A percentile compares a stretch with the other conserved stretches of the same genome.
phyloP scores from a whole-genome alignment of 2,113 vertebrate genomes.

The Merops nubicus region DNA sequence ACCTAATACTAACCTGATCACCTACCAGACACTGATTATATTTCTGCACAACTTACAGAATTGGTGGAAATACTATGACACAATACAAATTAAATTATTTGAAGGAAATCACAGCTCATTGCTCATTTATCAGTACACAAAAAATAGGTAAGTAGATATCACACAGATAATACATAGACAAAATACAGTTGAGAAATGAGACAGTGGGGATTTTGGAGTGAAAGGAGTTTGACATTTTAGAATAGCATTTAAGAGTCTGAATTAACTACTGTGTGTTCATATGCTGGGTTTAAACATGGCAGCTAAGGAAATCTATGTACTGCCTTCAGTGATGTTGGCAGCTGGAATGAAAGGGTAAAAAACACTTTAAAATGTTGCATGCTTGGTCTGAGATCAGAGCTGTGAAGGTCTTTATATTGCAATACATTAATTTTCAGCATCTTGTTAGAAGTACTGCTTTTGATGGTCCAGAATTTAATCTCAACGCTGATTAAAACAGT shows the following conservation, averaged over 20 bases:
- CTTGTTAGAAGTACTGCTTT: not conserved
- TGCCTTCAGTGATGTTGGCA: not conserved
- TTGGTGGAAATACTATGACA: not conserved
- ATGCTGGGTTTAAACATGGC: not conserved
- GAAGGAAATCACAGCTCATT: not conserved
- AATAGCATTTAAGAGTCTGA: not conserved
- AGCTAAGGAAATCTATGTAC: not conserved
- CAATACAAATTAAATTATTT: not conserved
- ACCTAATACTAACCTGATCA: not conserved
- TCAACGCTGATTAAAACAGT: not conserved
- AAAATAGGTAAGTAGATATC: not conserved
- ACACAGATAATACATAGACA: not conserved
- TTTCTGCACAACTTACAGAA: not conserved
- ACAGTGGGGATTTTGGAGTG: not conserved
- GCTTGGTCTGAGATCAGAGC: not conserved
- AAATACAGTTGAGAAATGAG: not conserved
- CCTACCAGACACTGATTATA: not conserved
- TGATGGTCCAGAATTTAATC: not conserved
- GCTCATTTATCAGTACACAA: not conserved
- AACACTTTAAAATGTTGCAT: rapidly evolving
- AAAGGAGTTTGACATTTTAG: not conserved
- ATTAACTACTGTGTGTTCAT: not conserved
- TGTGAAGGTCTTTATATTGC: not conserved
- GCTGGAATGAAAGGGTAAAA: not conserved
- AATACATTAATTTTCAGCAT: not conserved